phyloP scores from a whole-genome alignment of 2,113 vertebrate genomes.

The Heterotis niloticus region DNA sequence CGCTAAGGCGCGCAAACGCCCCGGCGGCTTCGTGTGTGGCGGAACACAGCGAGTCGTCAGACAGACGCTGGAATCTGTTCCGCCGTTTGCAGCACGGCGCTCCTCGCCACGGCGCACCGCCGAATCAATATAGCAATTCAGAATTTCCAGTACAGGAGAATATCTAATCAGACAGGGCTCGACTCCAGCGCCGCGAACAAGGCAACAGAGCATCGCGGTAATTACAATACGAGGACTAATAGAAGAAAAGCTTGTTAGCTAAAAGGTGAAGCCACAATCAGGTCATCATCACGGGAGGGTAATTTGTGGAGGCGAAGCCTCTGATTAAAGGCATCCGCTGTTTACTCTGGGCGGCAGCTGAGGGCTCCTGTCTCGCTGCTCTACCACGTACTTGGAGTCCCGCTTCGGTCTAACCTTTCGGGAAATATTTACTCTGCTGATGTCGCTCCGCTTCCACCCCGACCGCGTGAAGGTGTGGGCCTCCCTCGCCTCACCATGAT shows the following conservation, averaged over 20 bases:
- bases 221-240: slow-evolving; percentile 11
- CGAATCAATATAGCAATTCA: slow-evolving; percentile 2
- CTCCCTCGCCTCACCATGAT: background rate
- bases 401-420: background rate
- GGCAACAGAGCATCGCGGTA: background rate
- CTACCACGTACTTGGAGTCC: background rate
- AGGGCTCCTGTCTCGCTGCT: background rate
- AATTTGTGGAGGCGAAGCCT: background rate
- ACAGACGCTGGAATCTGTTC: background rate
- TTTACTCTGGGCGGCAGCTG: background rate
- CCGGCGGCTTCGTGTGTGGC: background rate
- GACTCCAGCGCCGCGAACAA: background rate
- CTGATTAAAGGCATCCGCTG: slow-evolving; percentile 17
- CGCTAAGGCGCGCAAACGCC: too few relatives aligned
- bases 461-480: background rate
- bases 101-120: background rate
- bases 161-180: background rate
- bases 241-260: background rate
- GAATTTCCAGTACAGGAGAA: background rate
- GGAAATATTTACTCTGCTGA: background rate
- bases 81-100: background rate
- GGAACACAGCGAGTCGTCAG: background rate
- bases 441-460: background rate
- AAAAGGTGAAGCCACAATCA: slow-evolving; percentile 5
- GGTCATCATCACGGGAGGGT: background rate